phyloP scores from a whole-genome alignment of 35 echinoderm and acorn worm genomes.

The Ptychodera flava region DNA sequence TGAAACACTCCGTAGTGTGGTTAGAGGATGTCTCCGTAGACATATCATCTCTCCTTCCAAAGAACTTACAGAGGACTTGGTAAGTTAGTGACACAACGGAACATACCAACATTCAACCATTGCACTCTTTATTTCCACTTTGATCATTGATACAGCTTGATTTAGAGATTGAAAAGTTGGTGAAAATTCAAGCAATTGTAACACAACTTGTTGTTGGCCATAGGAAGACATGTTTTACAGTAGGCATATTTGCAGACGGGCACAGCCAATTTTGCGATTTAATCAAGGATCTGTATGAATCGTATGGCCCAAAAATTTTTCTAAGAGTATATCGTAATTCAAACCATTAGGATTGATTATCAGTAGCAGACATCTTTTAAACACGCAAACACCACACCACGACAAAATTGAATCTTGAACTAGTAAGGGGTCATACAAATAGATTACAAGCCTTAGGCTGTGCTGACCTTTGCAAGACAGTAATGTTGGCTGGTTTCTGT shows the following conservation, averaged over 20 bases:
- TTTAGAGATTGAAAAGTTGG: not conserved
- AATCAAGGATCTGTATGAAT: too few species aligned
- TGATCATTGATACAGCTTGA: not conserved
- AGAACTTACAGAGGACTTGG: constrained; percentile 27
- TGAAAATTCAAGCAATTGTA: not conserved
- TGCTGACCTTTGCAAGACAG: too few species aligned
- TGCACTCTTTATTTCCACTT: not conserved
- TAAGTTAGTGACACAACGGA: constrained; percentile 14
- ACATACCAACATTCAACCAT: not conserved
- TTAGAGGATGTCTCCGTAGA: constrained; percentile 33
- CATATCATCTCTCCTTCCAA: constrained; percentile 57
- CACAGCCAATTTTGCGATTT: too few species aligned
- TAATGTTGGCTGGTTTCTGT: too few species aligned
- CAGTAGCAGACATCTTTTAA: too few species aligned
- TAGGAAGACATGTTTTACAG: too few species aligned
- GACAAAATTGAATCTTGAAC: not conserved
- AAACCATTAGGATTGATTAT: too few species aligned
- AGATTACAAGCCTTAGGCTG: not conserved
- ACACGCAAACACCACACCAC: not conserved
- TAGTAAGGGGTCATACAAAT: not conserved
- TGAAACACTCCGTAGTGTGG: constrained; percentile 21
- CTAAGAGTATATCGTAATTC: too few species aligned
- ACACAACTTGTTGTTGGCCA: too few species aligned
- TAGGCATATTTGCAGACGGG: too few species aligned
- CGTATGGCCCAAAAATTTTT: too few species aligned